Percentiles rank a stretch among this genome's conserved stretches.
phyloP scores from a whole-genome alignment of 2,797 vertebrate species.

The Pitangus sulphuratus region DNA sequence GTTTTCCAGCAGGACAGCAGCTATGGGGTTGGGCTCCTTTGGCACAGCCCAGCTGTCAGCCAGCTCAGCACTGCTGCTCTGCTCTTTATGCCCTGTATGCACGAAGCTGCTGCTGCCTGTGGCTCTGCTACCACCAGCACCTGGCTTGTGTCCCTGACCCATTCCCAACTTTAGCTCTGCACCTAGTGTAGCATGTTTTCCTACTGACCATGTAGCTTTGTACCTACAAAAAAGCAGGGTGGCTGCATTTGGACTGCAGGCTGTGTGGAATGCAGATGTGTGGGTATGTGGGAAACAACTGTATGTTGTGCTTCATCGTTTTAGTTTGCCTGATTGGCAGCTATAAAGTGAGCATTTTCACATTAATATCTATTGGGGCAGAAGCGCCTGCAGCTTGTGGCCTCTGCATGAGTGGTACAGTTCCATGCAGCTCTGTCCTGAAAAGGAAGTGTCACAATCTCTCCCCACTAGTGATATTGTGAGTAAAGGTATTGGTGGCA shows the following conservation, averaged over 20 bases:
- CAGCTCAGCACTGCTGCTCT: background rate
- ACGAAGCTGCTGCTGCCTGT: background rate
- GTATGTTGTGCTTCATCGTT: background rate
- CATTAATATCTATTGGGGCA: background rate
- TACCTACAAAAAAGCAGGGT: background rate
- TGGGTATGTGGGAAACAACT: background rate
- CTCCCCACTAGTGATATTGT: background rate
- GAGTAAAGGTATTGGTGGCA: background rate
- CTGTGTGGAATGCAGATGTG: background rate
- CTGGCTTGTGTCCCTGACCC: background rate
- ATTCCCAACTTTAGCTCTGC: rapidly evolving
- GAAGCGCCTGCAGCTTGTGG: background rate
- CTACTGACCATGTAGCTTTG: background rate
- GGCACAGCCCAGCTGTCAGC: background rate
- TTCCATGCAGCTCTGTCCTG: background rate
- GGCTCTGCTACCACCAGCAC: background rate
- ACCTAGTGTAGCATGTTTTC: rapidly evolving
- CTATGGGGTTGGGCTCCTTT: background rate
- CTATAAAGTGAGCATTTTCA: background rate
- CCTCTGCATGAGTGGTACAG: background rate
- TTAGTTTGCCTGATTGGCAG: background rate
- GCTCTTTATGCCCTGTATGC: background rate
- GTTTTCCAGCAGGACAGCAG: background rate
- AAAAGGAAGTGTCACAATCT: background rate
- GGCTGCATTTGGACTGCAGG: background rate